phyloP scores from a whole-genome alignment of 2,113 vertebrate genomes.

The Halichoerus grypus region DNA sequence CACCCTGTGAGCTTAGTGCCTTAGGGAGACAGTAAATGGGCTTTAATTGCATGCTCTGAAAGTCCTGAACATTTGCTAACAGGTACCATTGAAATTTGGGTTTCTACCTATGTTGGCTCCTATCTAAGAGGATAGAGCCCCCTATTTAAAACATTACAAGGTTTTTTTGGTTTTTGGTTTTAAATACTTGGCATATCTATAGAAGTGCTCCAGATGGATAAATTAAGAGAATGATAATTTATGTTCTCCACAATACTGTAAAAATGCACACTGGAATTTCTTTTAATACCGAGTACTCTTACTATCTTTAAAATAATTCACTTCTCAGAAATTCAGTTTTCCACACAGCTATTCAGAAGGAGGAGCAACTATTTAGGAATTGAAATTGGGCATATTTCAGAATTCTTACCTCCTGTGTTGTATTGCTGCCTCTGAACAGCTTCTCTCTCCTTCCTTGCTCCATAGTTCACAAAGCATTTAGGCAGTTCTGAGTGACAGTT shows the following conservation, averaged over 20 bases:
- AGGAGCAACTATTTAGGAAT: not conserved
- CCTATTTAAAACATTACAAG: not conserved
- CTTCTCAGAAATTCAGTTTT: conserved; percentile 58
- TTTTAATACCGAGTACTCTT: not conserved
- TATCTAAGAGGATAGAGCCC: not conserved
- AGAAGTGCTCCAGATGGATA: not conserved
- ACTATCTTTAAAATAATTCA: conserved; percentile 55
- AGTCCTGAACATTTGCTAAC: conserved; percentile 1
- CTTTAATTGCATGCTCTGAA: not conserved
- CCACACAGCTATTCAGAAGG: not conserved
- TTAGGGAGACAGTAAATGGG: not conserved
- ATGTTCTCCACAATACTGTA: not conserved
- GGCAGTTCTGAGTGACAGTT: not conserved
- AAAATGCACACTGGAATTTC: conserved; percentile 19
- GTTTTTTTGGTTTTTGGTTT: not conserved
- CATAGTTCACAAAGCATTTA: not conserved
- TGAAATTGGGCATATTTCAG: conserved; percentile 27
- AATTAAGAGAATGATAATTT: conserved; percentile 30
- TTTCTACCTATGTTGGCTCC: not conserved
- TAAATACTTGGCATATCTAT: not conserved
- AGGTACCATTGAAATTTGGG: conserved; percentile 7
- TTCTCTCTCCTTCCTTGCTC: conserved; percentile 31
- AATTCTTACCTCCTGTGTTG: not conserved
- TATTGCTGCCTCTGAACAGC: conserved; percentile 22
- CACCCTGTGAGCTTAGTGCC: not conserved